Evolutionary conservation across 1,140 invertebrate species (phyloP), one percentile per base, ranked within the genome.

Genomic region (Pseudomyrmex dendroicus): DNA sequence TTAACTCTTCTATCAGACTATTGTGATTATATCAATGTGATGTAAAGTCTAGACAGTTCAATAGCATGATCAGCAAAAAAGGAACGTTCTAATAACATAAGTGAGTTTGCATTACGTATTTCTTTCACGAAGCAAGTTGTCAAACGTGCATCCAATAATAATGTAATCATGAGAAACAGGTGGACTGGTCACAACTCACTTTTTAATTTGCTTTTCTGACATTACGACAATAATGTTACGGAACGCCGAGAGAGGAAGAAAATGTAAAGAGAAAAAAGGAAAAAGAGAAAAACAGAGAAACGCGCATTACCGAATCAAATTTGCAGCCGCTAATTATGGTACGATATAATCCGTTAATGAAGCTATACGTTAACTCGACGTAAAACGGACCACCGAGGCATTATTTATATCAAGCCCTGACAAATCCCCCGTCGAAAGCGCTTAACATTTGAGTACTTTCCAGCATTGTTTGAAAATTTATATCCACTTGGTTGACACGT

Each of bases 331-430:
- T 80, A 80, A 80, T 80, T 80, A 80, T 80, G 76, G 66, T 50
- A 48, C 76, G 56, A 57, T 72, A 80, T 80, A 80, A 80, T 80
- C 76, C 76, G 76, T 72, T 80, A 80, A 80, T 80, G 66, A 80
- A 80, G 76, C 76, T 80, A 72, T 80, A 72, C 76, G 66, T 80
- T 80, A 80, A 80, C 54, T 80, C 76, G 54, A 80, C 76, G 17
- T 50, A 80, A 44, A 59, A 80, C 66, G 76, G 46, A 57, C 44
- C 57, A 61, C 56, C 54, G 44, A 48, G 59, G 66, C 54, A 80
- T 80, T 80, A 80, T 80, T 80, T 80, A 72, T 72, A 80, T 70
- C 56, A 72, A 80, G 72, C 54, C 15, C 54, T 61, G 66, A 80
- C 76, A 80, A 70, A 80, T 80, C 66, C 76, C 66, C 44, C 17